phyloP scores from a whole-genome alignment of 2,113 vertebrate genomes.

The Leuciscus idus region DNA sequence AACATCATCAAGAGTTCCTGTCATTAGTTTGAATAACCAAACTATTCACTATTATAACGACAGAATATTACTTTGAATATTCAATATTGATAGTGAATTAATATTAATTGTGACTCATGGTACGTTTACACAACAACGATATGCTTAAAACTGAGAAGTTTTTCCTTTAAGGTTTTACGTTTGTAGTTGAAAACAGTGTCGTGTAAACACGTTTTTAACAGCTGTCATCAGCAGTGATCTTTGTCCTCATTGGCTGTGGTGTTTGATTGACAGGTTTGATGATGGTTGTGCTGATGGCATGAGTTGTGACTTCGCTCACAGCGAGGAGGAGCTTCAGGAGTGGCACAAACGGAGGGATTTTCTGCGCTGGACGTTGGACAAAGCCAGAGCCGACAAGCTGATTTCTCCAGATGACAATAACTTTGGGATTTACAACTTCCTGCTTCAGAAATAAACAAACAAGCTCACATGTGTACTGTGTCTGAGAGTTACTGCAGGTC shows the following conservation, averaged over 20 bases:
- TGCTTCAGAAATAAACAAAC: slow-evolving; percentile 79
- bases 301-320: slow-evolving; percentile 90
- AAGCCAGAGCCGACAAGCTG: slow-evolving; percentile 90
- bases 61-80: too few species aligned
- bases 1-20: too few species aligned
- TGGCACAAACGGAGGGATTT: slow-evolving; percentile 88
- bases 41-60: too few species aligned
- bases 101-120: too few species aligned
- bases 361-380: slow-evolving; percentile 87
- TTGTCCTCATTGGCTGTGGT: neutral
- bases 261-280: slow-evolving; percentile 64
- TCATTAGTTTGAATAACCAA: too few species aligned
- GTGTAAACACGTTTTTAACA: too few species aligned
- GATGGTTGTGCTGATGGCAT: slow-evolving; percentile 82
- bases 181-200: too few species aligned
- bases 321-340: slow-evolving; percentile 88
- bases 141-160: too few species aligned
- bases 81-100: too few species aligned
- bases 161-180: too few species aligned
- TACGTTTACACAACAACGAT: too few species aligned
- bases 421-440: slow-evolving; percentile 96
- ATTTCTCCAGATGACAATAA: slow-evolving; percentile 86
- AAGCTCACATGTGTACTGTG: neutral
- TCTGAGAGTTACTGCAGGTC: neutral
- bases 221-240: neutral